Base-by-base conservation (phyloP, 1,140 invertebrate genomes). In the Nephila pilipes region DNA sequence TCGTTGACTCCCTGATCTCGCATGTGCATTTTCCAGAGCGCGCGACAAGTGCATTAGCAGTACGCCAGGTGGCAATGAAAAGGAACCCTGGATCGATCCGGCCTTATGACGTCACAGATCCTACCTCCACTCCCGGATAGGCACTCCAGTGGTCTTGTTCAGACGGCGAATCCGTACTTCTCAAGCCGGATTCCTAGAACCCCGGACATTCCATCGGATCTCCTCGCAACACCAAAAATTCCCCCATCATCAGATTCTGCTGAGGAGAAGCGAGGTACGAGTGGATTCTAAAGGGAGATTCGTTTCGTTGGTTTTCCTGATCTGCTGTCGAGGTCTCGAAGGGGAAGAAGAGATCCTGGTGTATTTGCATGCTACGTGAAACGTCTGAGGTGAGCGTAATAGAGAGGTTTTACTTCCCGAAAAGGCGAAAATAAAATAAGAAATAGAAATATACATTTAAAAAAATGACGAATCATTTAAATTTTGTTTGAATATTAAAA, bases 21-120 rank as follows among this genome's bases (percentile, higher is more conserved):
- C 63, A 65, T 65, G 69, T 75, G 69, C 69, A 75, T 75, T 75
- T 65, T 75, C 29, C 69, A 75, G 69, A n/a, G n/a, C 22, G 54
- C 29, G 85, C 85, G 85, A 87, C 85, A 87, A 87, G 85, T 87
- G 85, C 85, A 87, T 83, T 83, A 83, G 46, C 81, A 83, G 81
- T 54, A 57, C 81, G 54, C 85, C 85, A 87, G 85, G 85, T 87
- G 85, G 85, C 85, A 58, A 87, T 60, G 55, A 87, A 58, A 63
- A 55, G 22, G 85, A 46, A 20, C 55, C 85, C 22, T 55, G 85
- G 85, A 87, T 87, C 85, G 85, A 87, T 87, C 85, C 25, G 85
- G 85, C 16, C 29, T 54, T 29, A 32, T 87, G 85, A 87, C 85
- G 85, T 87, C 85, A 87, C 58, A 29, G 1, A 25, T 16, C 55